Base-by-base conservation (phyloP, 2,113 vertebrate genomes). In the Protobothrops mucrosquamatus region DNA sequence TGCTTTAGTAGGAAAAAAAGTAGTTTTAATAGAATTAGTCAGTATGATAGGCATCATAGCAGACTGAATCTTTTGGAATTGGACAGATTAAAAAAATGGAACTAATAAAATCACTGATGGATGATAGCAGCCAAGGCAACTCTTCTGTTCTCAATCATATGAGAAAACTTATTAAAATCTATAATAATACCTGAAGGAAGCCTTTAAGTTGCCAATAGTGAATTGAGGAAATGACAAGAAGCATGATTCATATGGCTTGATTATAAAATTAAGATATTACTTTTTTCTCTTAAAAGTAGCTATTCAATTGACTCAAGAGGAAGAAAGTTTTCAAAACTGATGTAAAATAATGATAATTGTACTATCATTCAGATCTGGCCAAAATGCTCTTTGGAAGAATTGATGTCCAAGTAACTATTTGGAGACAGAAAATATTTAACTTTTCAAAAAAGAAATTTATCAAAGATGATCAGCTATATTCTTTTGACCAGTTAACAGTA, bases 301-400 rank as follows among this genome's bases (percentile, higher is more conserved):
- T 92, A 29, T 39, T 93, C 55, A 93, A 89, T 8, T 26, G 14
- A 3, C 46, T 12, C 93, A 85, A 81, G 92, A 94, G 94, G 95
- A 93, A 88, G 87, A 92, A 86, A 86, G 57, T 91, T 95, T 94
- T 90, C 94, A 89, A 46, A 88, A 34, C 57, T 93, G 91, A 92
- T 91, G 90, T 61, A 90, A 48, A 15, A 86, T 69, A 88, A 95
- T 93, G 89, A 57, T 89, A 93, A 92, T 24, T 90, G 39, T 92
- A 94, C 74, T 85, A 93, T 55, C 8, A 87, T 81, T 85, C 85
- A 91, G 55, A 46, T 69, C 91, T 24, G 0, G 85, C 54, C 81
- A 43, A 55, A 95, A 94, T 93, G 91, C 89, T 95, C 93, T 96
- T 94, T 92, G 92, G 94, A 91, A 86, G 24, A 26, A 46, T 92